phyloP scores from a whole-genome alignment of 2,797 vertebrate genomes.

The Syndactyla subalaris region DNA sequence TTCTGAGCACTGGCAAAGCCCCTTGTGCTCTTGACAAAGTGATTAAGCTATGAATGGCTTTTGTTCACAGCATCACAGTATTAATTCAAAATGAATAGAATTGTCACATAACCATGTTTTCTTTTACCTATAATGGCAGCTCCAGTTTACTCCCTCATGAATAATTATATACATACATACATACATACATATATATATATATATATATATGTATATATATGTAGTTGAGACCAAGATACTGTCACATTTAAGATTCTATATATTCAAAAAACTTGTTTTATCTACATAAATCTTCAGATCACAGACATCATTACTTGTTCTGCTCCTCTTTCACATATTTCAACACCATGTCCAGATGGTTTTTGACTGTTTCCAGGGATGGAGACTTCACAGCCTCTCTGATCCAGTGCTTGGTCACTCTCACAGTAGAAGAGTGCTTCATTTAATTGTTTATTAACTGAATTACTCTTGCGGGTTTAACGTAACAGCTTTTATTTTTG shows the following conservation, averaged over 20 bases:
- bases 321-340: background rate
- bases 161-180: no score
- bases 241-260: background rate
- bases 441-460: background rate
- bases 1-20: background rate
- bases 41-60: background rate
- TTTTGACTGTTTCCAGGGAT: background rate
- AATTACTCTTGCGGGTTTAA: background rate
- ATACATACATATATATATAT: no score
- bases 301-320: rapidly evolving
- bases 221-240: background rate
- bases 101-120: background rate
- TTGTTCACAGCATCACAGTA: background rate
- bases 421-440: background rate
- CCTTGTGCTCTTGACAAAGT: background rate
- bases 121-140: background rate
- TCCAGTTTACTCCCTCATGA: background rate
- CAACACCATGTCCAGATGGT: no score
- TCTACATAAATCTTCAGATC: background rate
- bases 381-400: background rate
- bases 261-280: rapidly evolving
- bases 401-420: background rate
- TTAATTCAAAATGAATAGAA: background rate
- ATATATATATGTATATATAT: no score
- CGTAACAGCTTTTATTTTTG: background rate